Evolutionary conservation across 2,113 vertebrate species (phyloP).

Genomic region (Siniperca chuatsi): DNA sequence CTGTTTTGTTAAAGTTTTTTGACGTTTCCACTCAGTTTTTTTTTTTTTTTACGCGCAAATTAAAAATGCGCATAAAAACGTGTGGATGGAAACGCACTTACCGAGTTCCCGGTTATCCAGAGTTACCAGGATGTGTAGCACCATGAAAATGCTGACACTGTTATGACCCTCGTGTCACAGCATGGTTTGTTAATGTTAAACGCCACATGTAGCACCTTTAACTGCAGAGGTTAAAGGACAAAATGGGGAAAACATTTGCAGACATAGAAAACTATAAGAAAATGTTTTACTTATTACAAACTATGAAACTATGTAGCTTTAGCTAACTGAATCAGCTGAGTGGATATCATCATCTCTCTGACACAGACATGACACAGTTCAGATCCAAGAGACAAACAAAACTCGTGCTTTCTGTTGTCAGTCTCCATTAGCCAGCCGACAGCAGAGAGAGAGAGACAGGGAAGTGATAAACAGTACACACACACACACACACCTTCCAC

Average conservation of each 20-base stretch:
- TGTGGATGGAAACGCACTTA: too few species aligned
- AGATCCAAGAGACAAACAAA: neutral
- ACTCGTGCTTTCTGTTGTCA: neutral
- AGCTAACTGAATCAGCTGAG: neutral
- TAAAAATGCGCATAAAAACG: too few species aligned
- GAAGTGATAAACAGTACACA: conserved; percentile 17
- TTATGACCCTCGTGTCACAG: too few species aligned
- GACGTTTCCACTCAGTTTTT: too few species aligned
- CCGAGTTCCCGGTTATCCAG: too few species aligned
- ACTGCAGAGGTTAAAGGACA: neutral
- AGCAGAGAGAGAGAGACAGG: neutral
- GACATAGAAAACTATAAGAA: neutral
- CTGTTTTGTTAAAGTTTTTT: too few species aligned
- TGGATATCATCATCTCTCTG: neutral
- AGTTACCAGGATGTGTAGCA: too few species aligned
- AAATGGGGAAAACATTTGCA: neutral
- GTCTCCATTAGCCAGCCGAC: conserved; percentile 19
- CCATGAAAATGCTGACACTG: too few species aligned
- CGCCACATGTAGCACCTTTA: neutral
- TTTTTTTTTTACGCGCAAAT: too few species aligned
- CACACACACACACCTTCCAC: conserved; percentile 13
- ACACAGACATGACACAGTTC: neutral
- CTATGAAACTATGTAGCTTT: neutral
- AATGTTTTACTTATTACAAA: neutral
- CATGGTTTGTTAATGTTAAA: too few species aligned